Base-by-base conservation (phyloP, 2,113 vertebrate genomes). In the Epinephelus moara region DNA sequence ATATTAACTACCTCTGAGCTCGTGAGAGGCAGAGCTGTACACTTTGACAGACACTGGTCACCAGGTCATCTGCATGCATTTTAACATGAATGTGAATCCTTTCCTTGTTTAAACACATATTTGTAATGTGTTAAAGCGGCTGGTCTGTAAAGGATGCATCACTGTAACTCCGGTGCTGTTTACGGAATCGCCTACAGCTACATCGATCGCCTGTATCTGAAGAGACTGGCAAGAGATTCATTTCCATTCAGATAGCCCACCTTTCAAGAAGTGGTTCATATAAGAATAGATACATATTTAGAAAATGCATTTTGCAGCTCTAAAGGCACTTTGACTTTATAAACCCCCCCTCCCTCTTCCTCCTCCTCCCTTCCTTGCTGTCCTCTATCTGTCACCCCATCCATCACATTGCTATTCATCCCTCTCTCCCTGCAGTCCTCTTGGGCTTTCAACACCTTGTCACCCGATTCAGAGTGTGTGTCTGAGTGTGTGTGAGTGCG, bases 371-470 rank as follows among this genome's bases (percentile, higher is more conserved):
- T 72, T 23, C 78, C 55, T 67, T 23, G 30, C 81, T 55, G 86
- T 90, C 84, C 88, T 90, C 87, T 94, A 82, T 85, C 82, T 89
- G 89, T 93, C 89, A 89, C 80, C 78, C 57, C n/a, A 90, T 91
- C 87, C 85, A 92, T 91, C 88, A 91, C 84, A 74, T 88, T 85
- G 59, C 86, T 68, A 83, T 68, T 80, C 81, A 89, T 88, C 80
- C 69, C 70, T 85, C 60, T 72, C 70, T 75, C 75, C 78, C 62
- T 33, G 52, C 19, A 57, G 75, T 57, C 61, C 74, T 77, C 85
- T 73, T 52, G 77, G 79, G 79, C 71, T 91, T 90, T 86, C 86
- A 90, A 68, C 87, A 89, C 91, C 77, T 78, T 85, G 78, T 81
- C 88, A 81, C 81, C 59, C 67, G 21, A 66, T 86, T 72, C 53